Base-by-base conservation (phyloP, 2,113 vertebrate genomes). In the Pardalotus punctatus region DNA sequence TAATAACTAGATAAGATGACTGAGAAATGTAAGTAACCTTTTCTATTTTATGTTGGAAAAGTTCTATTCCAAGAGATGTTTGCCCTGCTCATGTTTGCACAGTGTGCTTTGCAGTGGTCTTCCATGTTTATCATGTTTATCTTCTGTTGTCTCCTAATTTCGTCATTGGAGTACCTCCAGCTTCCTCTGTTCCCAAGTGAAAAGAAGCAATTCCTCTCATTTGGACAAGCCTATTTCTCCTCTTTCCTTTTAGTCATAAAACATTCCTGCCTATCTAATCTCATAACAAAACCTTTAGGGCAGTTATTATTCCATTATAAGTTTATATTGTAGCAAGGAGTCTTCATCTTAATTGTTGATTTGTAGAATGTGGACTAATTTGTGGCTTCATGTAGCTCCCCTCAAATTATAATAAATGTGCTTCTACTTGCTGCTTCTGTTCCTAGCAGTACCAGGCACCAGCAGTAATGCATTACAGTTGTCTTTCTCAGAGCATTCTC, bases 241-340 rank as follows among this genome's bases (percentile, higher is more conserved):
- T 84, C 78, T 92, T 95, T 67, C 19, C 33, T 33, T 94, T 73
- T 71, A 80, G 79, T 61, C 38, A 31, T 88, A 79, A 95, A 95
- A 35, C 40, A 88, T 90, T 86, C 60, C 57, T 95, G 81, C 73
- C 64, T 62, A 19, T 79, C 43, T 97, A 93, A 93, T 90, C 48
- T 72, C 67, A 88, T 89, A 45, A 66, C 8, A 16, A 83, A 92
- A 90, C 42, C 71, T 85, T 93, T 43, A 51, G 81, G 84, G 86
- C 73, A 96, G 87, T 94, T 92, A 92, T 73, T 93, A 79, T 47
- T 96, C 72, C 23, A 22, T 90, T 85, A 24, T 81, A 85, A 81
- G 60, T 76, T 90, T 92, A 48, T 80, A 64, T 83, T 71, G 51
- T 77, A 84, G 51, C 66, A 90, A 96, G 77, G 60, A 84, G 42